Evolutionary conservation across 2,113 vertebrate species (phyloP).

Genomic region (Macquaria australasica): DNA sequence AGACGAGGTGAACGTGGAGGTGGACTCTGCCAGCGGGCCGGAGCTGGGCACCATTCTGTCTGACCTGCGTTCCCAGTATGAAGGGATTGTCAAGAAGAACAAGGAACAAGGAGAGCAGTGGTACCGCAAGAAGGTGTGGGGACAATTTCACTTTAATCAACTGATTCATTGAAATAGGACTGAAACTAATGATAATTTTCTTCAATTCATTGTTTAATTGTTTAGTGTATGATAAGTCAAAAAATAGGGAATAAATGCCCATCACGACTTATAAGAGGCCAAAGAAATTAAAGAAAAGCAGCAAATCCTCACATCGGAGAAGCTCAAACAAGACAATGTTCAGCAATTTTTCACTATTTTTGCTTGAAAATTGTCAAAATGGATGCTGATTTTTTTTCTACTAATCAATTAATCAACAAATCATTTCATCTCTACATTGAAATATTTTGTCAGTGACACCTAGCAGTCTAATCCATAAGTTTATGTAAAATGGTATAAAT

Average conservation of each 20-base stretch:
- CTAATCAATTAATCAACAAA: no score
- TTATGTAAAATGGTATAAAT: not conserved
- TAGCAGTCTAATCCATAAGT: not conserved
- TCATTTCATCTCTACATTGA: not conserved
- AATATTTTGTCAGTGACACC: not conserved
- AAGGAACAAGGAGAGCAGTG: constrained; percentile 86
- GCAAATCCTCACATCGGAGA: no score
- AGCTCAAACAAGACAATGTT: not conserved
- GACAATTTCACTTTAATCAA: not conserved
- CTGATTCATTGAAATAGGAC: not conserved
- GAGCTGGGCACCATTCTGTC: constrained; percentile 83
- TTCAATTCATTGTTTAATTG: not conserved
- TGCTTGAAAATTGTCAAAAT: not conserved
- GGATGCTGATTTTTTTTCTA: not conserved
- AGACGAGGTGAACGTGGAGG: constrained; percentile 86
- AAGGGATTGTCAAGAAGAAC: constrained; percentile 86
- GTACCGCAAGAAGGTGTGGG: constrained; percentile 86
- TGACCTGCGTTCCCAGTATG: constrained; percentile 85
- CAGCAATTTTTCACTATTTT: not conserved
- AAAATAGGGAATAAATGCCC: not conserved
- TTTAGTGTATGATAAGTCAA: not conserved
- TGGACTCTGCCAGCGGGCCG: constrained; percentile 80
- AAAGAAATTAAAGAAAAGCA: not conserved
- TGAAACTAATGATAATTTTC: no score
- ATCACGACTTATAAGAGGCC: not conserved